A percentile compares a stretch with the other conserved stretches of the same genome.
Evolutionary conservation across 2,113 vertebrate genomes (phyloP).

Genomic region (Python bivittatus): DNA sequence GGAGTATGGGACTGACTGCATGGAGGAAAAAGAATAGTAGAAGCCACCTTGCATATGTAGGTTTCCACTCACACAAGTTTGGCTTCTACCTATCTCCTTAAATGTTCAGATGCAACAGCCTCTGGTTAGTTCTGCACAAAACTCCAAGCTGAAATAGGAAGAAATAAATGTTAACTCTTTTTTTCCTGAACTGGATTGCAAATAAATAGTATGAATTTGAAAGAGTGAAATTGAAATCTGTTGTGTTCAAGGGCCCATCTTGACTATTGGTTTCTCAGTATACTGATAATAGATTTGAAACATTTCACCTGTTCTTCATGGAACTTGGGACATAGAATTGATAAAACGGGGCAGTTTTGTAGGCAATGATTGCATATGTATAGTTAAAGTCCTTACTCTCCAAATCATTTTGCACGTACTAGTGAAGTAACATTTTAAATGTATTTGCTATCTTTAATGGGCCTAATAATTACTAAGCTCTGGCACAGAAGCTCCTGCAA

Average conservation of each 20-base stretch:
- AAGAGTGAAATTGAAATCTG: neutral
- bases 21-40: neutral
- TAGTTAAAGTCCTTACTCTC: neutral
- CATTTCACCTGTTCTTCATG: neutral
- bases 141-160: neutral
- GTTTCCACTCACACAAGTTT: neutral
- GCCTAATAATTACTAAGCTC: neutral
- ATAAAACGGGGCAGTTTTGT: neutral
- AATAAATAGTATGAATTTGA: neutral
- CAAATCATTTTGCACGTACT: neutral
- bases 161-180: neutral
- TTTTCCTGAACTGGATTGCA: neutral
- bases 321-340: neutral
- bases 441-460: neutral
- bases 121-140: neutral
- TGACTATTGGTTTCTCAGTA: neutral
- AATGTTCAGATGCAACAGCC: neutral
- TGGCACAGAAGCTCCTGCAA: neutral
- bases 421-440: neutral
- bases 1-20: neutral
- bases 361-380: neutral
- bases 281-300: neutral
- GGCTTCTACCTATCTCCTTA: neutral
- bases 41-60: neutral
- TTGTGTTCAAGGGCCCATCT: neutral